Conservation (phyloP, 2,888 invertebrate species). For the Pseudococcus longispinus region DNA sequence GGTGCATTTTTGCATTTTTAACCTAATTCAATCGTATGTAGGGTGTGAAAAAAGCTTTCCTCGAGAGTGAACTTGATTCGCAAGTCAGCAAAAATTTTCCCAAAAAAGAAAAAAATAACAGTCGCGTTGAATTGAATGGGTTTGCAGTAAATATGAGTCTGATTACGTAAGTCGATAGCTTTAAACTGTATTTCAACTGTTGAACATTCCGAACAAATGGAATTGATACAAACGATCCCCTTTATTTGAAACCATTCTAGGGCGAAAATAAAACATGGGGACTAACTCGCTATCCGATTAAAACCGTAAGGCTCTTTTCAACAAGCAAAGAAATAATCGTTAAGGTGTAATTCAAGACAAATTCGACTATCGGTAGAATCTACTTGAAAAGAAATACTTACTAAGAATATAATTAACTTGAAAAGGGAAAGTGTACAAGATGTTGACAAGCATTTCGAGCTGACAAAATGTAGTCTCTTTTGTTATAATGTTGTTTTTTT, state of each 20-base stretch:
- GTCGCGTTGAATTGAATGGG: not conserved
- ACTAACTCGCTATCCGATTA: not conserved
- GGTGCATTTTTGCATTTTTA: not conserved
- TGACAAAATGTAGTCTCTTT: not conserved
- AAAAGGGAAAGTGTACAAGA: too few species aligned
- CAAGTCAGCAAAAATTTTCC: not conserved
- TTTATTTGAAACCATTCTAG: not conserved
- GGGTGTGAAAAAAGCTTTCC: not conserved
- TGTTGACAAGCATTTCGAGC: not conserved
- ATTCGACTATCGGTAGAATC: not conserved
- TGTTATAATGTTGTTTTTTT: too few species aligned
- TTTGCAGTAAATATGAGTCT: not conserved
- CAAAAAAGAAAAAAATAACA: not conserved
- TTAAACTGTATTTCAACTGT: not conserved
- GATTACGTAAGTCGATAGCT: not conserved
- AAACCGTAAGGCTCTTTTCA: not conserved
- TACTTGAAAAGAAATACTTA: not conserved
- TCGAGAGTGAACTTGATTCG: not conserved
- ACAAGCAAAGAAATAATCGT: not conserved
- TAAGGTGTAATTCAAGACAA: not conserved
- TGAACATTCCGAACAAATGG: not conserved
- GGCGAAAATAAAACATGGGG: not conserved
- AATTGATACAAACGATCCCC: slow-evolving; percentile 1
- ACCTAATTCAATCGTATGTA: not conserved
- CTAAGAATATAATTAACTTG: not conserved